Evolutionary conservation across 2,797 vertebrate species (phyloP).

Genomic region (Triplophysa yarkandensis): DNA sequence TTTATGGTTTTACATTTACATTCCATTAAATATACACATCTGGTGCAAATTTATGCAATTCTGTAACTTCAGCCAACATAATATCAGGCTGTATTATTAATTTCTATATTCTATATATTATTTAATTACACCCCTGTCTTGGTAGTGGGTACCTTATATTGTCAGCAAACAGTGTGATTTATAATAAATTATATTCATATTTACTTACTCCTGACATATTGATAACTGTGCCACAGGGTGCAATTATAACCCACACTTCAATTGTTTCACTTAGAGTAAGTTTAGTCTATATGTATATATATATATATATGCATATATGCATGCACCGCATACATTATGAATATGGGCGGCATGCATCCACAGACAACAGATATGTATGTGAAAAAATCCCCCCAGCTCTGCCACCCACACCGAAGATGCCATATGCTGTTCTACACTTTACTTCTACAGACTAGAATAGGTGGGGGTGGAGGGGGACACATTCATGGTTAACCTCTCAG

Average conservation of each 20-base stretch:
- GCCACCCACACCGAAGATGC: slow-evolving; percentile 67
- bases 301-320: slow-evolving; percentile 33
- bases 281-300: slow-evolving; percentile 39
- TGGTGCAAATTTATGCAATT: too few species aligned
- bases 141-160: neutral
- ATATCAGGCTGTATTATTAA: neutral
- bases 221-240: slow-evolving; percentile 52
- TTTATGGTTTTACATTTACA: too few species aligned
- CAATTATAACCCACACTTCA: slow-evolving; percentile 56
- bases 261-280: slow-evolving; percentile 49
- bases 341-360: slow-evolving; percentile 16
- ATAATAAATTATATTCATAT: slow-evolving; percentile 42
- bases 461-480: slow-evolving; percentile 41
- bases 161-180: neutral
- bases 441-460: slow-evolving; percentile 47
- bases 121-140: neutral
- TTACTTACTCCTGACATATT: slow-evolving; percentile 37
- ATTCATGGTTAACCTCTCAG: slow-evolving; percentile 41
- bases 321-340: slow-evolving; percentile 38
- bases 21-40: too few species aligned
- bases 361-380: slow-evolving; percentile 44
- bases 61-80: too few species aligned
- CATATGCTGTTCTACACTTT: slow-evolving; percentile 72
- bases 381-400: slow-evolving; percentile 53
- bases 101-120: neutral